phyloP scores from a whole-genome alignment of 1,140 invertebrate species.

The Steinernema feltiae region DNA sequence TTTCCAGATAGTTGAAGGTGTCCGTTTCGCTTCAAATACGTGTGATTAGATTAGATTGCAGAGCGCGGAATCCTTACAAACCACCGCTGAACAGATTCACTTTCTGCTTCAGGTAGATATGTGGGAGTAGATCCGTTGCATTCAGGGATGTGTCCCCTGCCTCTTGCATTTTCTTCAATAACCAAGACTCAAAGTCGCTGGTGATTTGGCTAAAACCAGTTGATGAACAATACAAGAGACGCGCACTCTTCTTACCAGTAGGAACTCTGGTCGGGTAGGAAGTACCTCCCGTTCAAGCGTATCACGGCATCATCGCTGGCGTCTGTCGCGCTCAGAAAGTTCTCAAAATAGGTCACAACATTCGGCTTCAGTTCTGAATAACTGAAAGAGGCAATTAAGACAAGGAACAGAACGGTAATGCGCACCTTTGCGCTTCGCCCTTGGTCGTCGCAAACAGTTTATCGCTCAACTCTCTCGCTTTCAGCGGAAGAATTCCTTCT shows the following conservation, averaged over 20 bases:
- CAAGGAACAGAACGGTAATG: too few species aligned
- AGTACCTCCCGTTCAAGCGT: slow-evolving; percentile 22
- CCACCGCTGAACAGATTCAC: slow-evolving; percentile 34
- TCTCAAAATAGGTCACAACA: neutral
- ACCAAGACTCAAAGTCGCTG: slow-evolving; percentile 23
- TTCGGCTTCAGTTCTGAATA: neutral
- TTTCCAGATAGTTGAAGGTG: slow-evolving; percentile 93
- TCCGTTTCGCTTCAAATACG: slow-evolving; percentile 73
- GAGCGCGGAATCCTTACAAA: slow-evolving; percentile 32
- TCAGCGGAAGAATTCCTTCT: too few species aligned
- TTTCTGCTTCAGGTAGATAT: neutral
- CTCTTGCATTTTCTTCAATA: slow-evolving; percentile 17
- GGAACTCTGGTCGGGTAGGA: slow-evolving; percentile 9
- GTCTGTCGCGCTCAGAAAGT: neutral
- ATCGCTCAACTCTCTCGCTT: too few species aligned
- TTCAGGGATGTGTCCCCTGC: neutral
- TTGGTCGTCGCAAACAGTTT: too few species aligned
- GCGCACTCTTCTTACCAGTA: slow-evolving; percentile 43
- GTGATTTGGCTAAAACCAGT: slow-evolving; percentile 42
- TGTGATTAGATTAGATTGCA: neutral
- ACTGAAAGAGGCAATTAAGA: too few species aligned
- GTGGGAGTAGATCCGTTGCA: neutral
- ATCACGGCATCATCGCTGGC: neutral
- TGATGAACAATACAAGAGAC: slow-evolving; percentile 15
- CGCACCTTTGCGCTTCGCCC: too few species aligned